phyloP scores from a whole-genome alignment of 2,797 vertebrate species.

The Artibeus lituratus region DNA sequence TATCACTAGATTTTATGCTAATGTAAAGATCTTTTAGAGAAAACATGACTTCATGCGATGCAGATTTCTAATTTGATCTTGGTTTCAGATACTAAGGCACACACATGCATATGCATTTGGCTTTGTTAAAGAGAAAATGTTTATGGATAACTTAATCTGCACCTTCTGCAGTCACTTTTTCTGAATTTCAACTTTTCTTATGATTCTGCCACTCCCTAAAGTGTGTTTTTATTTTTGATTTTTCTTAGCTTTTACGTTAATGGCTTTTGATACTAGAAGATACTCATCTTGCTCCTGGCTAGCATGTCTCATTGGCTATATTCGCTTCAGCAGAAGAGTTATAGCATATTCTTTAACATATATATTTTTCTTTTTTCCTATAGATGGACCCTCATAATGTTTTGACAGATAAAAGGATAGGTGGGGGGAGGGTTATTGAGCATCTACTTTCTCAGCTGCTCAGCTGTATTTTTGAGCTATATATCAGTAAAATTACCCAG shows the following conservation, averaged over 20 bases:
- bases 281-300: neutral
- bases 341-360: slow-evolving; percentile 42
- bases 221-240: neutral
- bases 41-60: neutral
- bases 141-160: neutral
- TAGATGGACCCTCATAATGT: slow-evolving; percentile 57
- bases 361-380: slow-evolving; percentile 54
- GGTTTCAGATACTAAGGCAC: neutral
- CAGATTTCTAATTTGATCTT: neutral
- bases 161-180: neutral
- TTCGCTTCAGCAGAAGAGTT: slow-evolving; percentile 21
- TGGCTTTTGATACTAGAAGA: slow-evolving; percentile 13
- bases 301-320: neutral
- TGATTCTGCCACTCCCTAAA: neutral
- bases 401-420: slow-evolving; percentile 69
- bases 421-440: slow-evolving; percentile 45
- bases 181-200: neutral
- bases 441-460: slow-evolving; percentile 63
- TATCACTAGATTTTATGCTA: neutral
- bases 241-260: slow-evolving; percentile 38
- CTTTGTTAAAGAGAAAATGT: slow-evolving; percentile 12
- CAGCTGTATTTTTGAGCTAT: slow-evolving; percentile 69
- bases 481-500: slow-evolving; percentile 72
- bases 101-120: neutral
- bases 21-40: neutral